phyloP scores from a whole-genome alignment of 2,113 vertebrate species.

The Chinchilla lanigera region DNA sequence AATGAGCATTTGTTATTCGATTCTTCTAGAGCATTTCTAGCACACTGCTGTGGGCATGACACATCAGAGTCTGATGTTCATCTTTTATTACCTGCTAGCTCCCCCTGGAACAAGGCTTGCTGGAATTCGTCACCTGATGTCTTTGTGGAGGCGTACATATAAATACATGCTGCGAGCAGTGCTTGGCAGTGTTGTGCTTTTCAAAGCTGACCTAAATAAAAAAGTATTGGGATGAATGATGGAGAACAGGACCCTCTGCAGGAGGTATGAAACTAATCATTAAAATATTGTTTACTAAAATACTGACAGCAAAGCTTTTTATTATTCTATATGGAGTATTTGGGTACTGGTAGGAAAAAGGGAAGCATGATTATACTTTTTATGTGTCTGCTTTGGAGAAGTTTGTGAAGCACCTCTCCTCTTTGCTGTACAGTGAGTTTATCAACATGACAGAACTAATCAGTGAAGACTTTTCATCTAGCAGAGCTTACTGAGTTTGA shows the following conservation, averaged over 20 bases:
- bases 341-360: not conserved
- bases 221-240: conserved; percentile 83
- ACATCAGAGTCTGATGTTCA: conserved; percentile 67
- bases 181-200: conserved; percentile 51
- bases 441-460: conserved; percentile 27
- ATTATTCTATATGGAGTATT: conserved; percentile 36
- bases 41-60: conserved; percentile 69
- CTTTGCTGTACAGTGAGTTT: not conserved
- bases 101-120: conserved; percentile 82
- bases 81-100: conserved; percentile 62
- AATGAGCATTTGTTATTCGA: conserved; percentile 78
- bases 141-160: conserved; percentile 83
- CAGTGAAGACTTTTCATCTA: not conserved
- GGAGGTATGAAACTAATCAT: conserved; percentile 84
- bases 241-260: conserved; percentile 77
- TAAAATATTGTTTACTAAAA: conserved; percentile 60
- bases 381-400: conserved; percentile 17
- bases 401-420: not conserved
- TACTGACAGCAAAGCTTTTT: conserved; percentile 31
- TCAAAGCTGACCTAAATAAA: conserved; percentile 81
- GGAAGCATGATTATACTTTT: not conserved
- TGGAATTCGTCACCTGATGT: conserved; percentile 74
- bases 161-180: conserved; percentile 81
- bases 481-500: conserved; percentile 12
- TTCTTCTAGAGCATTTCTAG: conserved; percentile 78